These are phyloP conservation scores for Murina feae DNA, from an alignment of 2,113 vertebrate genomes.

Conservation along the genomic window DNA sequence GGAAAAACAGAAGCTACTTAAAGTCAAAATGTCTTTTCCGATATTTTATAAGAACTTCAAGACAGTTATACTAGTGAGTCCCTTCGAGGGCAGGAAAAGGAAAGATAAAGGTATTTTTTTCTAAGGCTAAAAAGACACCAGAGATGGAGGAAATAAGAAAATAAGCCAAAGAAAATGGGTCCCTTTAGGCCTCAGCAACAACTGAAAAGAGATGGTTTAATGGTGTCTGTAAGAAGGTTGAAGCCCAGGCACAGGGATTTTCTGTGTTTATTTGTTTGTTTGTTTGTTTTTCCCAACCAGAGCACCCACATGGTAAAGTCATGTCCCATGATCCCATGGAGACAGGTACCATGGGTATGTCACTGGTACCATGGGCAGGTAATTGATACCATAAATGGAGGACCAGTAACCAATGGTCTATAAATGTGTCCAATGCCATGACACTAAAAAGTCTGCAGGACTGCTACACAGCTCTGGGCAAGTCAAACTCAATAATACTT, in stretches of 20 bases:
- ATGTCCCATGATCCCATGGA: background rate
- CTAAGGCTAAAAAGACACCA: background rate
- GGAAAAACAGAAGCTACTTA: background rate
- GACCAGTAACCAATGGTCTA: background rate
- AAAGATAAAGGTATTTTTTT: background rate
- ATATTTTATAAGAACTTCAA: constrained; percentile 1
- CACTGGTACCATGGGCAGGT: background rate
- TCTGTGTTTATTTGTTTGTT: background rate
- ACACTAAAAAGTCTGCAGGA: background rate
- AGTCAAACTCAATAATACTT: background rate
- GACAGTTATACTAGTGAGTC: background rate
- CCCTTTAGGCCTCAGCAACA: background rate
- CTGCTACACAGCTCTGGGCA: background rate
- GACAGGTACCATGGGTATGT: background rate
- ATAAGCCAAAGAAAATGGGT: background rate
- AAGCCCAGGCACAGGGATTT: background rate
- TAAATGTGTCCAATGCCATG: background rate
- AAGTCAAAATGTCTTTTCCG: background rate
- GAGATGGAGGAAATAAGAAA: background rate
- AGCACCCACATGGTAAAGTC: background rate
- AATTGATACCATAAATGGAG: background rate
- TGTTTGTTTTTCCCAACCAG: background rate
- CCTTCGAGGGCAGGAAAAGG: background rate
- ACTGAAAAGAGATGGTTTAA: background rate
- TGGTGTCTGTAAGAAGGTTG: background rate